These are phyloP conservation scores for Drosophila parvula DNA, from an alignment of 1,140 invertebrate species.

Conservation along the genomic window DNA sequence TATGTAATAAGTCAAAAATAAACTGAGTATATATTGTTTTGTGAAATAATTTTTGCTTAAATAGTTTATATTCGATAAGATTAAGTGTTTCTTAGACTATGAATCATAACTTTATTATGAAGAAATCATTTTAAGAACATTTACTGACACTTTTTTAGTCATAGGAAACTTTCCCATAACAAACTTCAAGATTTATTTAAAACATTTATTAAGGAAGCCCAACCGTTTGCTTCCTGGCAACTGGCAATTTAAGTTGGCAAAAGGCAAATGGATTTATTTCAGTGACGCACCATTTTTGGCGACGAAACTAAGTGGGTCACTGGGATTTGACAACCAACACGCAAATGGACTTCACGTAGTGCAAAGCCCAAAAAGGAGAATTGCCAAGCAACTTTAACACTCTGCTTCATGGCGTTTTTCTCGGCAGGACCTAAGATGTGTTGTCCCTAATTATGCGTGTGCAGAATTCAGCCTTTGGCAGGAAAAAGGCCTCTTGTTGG, in stretches of 20 bases:
- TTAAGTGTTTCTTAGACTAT: no score
- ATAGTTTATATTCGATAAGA: no score
- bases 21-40: no score
- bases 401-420: neutral
- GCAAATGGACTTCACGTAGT: constrained; percentile 24
- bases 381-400: constrained; percentile 10
- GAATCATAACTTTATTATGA: no score
- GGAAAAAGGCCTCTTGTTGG: constrained; percentile 16
- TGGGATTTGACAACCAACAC: constrained; percentile 33
- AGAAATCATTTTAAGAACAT: no score
- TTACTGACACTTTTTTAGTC: neutral
- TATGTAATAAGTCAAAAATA: no score
- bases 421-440: neutral
- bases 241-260: constrained; percentile 15
- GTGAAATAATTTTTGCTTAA: no score
- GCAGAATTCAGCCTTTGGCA: constrained; percentile 8
- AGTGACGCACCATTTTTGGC: constrained; percentile 23
- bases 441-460: constrained; percentile 17
- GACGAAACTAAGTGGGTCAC: constrained; percentile 33
- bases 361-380: neutral
- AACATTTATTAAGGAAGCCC: neutral
- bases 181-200: neutral
- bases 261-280: neutral
- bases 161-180: neutral
- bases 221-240: neutral